Evolutionary conservation across 2,797 vertebrate species (phyloP).

Genomic region (Sparidentex hasta): DNA sequence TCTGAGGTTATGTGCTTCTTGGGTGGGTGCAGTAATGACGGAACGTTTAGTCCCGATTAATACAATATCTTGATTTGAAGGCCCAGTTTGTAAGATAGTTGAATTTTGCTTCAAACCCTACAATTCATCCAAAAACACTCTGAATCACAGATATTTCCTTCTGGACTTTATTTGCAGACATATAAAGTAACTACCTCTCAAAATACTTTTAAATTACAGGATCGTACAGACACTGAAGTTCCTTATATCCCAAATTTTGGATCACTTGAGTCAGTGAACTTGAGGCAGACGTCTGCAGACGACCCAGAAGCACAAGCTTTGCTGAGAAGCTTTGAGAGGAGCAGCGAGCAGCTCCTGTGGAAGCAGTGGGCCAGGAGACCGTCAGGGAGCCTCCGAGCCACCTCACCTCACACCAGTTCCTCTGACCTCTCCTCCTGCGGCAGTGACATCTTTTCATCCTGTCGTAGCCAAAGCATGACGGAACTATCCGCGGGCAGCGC

Average conservation of each 20-base stretch:
- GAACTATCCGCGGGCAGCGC: background rate
- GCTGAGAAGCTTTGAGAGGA: constrained; percentile 49
- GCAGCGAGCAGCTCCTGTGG: constrained; percentile 70
- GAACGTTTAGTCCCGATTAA: background rate
- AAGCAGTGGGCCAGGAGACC: constrained; percentile 62
- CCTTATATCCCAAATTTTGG: constrained; percentile 50
- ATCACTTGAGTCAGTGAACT: constrained; percentile 39
- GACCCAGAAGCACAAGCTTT: constrained; percentile 44
- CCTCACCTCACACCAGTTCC: background rate
- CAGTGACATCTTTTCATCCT: constrained; percentile 2
- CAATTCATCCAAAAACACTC: background rate
- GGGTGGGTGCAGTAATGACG: background rate
- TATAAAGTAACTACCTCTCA: background rate
- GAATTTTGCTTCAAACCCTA: background rate
- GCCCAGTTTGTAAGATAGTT: too few relatives aligned
- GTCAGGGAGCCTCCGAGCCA: constrained; percentile 14
- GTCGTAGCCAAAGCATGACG: background rate
- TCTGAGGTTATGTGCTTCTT: background rate
- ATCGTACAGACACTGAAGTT: constrained; percentile 1
- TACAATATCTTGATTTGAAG: too few relatives aligned
- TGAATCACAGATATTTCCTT: background rate
- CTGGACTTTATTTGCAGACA: background rate
- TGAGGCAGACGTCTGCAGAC: constrained; percentile 16
- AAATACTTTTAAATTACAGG: constrained; percentile 49
- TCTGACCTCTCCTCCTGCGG: constrained; percentile 2